These are phyloP conservation scores for Oligia strigilis DNA, from an alignment of 2,888 invertebrate genomes.

Conservation along the genomic window DNA sequence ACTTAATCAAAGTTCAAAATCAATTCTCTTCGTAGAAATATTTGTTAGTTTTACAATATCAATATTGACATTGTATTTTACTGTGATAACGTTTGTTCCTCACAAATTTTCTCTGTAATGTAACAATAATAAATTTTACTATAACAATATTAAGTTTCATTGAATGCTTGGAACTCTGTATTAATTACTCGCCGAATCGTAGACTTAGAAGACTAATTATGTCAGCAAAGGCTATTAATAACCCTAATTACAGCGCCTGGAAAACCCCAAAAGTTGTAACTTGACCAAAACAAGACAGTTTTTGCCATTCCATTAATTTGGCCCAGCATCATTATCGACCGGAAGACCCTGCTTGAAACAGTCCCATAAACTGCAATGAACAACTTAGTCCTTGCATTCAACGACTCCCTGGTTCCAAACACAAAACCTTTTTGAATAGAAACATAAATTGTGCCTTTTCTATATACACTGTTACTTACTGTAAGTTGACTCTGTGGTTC, in stretches of 20 bases:
- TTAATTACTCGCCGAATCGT: background rate
- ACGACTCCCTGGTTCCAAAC: constrained; percentile 17
- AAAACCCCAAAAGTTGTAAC: background rate
- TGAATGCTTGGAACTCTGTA: background rate
- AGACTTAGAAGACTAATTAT: background rate
- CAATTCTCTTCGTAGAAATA: background rate
- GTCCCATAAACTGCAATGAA: constrained; percentile 51
- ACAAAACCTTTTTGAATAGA: constrained; percentile 33
- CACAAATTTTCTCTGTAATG: background rate
- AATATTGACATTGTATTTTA: background rate
- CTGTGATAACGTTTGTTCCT: background rate
- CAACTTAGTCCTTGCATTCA: constrained; percentile 29
- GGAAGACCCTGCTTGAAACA: constrained; percentile 41
- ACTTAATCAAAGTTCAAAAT: background rate
- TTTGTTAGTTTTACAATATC: too few relatives aligned
- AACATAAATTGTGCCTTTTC: constrained; percentile 3
- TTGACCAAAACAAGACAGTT: constrained; percentile 35
- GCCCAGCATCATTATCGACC: constrained; percentile 31
- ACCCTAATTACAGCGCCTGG: constrained; percentile 4
- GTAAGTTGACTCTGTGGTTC: constrained; percentile 20
- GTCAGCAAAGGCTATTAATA: background rate
- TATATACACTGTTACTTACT: background rate
- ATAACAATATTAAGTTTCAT: background rate
- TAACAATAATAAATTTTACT: background rate
- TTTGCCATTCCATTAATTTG: constrained; percentile 22